Base-by-base conservation (phyloP, 1,140 invertebrate genomes). In the Anastatus disparis region DNA sequence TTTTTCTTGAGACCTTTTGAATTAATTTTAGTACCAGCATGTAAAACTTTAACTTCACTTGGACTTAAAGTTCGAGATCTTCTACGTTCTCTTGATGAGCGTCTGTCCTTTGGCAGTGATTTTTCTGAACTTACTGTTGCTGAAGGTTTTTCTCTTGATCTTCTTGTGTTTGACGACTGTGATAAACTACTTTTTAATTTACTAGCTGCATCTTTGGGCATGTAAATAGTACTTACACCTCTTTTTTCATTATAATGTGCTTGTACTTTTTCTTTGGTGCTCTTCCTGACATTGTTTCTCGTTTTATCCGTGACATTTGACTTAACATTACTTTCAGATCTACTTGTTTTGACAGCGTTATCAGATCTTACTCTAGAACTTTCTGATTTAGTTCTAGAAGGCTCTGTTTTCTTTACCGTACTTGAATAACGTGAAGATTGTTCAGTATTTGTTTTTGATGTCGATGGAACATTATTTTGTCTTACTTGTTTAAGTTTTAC, bases 1-100 rank as follows among this genome's bases (percentile, higher is more conserved):
- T 62, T 15, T 13, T 31, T 50, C 42, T 44, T 24, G 27, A 31
- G n/a, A 31, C 40, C n/a, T 31, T 46, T 24, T 22, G 42, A 22
- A 55, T 67, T 40, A 35, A 44, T 44, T 66, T 12, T 72, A 27
- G 24, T 12, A n/a, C 42, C 29, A 0, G 52, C 35, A 40, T 78
- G 76, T 56, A 80, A 55, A 55, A 84, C 63, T 61, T 77, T 84
- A 6, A 84, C 70, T 67, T 85, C 83, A 55, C 76, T 79, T 8
- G 82, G 82, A 70, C 81, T 84, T 7, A 84, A 62, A 13, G 81
- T 82, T 55, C 79, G 71, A 6, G 79, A 82, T 59, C 76, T 74
- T 71, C 66, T 79, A 17, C 77, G 65, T 56, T 80, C 78, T 70
- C 73, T 77, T 7, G 71, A 78, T 10, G 70, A 67, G 52, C 55